A percentile compares a stretch with the other conserved stretches of the same genome.
phyloP scores from a whole-genome alignment of 2,113 vertebrate genomes.

The Entelurus aequoreus region DNA sequence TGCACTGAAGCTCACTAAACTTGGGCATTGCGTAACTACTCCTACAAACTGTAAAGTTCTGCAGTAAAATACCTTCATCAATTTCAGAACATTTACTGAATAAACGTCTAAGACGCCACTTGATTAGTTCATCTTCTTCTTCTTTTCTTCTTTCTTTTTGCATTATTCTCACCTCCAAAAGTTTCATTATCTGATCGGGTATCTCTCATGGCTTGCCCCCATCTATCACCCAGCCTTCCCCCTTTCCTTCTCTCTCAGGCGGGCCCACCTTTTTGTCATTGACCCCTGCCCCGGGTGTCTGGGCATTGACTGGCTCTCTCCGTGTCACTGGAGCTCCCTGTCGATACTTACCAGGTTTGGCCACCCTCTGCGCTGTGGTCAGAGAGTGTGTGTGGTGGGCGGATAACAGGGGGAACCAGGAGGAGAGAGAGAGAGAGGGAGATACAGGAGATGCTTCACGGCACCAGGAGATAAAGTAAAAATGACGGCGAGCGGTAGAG shows the following conservation, averaged over 20 bases:
- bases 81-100: neutral
- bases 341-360: conserved; percentile 79
- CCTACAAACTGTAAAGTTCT: too few relatives aligned
- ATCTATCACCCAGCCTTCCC: conserved; percentile 37
- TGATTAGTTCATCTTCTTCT: neutral
- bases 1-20: too few relatives aligned
- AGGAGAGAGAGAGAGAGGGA: conserved; percentile 35
- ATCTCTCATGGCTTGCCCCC: conserved; percentile 33
- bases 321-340: conserved; percentile 75
- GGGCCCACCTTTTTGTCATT: conserved; percentile 66
- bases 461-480: conserved; percentile 52
- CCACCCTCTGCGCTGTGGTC: conserved; percentile 67
- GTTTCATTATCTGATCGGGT: conserved; percentile 48
- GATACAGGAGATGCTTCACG: conserved; percentile 48
- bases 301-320: conserved; percentile 70
- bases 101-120: neutral
- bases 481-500: conserved; percentile 33
- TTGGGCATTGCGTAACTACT: too few relatives aligned
- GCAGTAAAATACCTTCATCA: too few relatives aligned
- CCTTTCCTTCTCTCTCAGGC: conserved; percentile 33
- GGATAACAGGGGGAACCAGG: conserved; percentile 19
- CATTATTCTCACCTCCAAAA: conserved; percentile 34
- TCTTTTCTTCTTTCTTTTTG: conserved; percentile 42
- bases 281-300: conserved; percentile 69
- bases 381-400: conserved; percentile 48